Evolutionary conservation across 2,797 vertebrate genomes (phyloP), one percentile per base, ranked within the genome.

Genomic region (Hephaestus fuliginosus): DNA sequence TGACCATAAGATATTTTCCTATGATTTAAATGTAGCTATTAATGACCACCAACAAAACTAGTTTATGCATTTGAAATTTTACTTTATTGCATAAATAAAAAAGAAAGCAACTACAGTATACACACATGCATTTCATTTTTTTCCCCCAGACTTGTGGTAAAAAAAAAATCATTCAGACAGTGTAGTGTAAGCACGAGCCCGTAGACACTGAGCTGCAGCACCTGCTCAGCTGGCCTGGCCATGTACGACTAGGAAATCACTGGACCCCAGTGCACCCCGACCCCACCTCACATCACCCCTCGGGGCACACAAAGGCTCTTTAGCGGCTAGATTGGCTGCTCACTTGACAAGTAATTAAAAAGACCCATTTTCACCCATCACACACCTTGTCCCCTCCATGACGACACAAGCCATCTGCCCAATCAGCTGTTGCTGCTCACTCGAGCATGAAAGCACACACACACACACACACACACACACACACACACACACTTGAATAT

Each of bases 261-360:
- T 52, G 53, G 63, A 80, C 75, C 70, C 61, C 22, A 15, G 39
- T 75, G 60, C 60, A 68, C 76, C 66, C 67, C 49, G 15, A 36
- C 28, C 52, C 48, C 22, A 48, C 33, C 69, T 64, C 52, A 11
- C 43, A 75, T 72, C 51, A 41, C 44, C 71, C 75, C 72, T 73
- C 46, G 4, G 53, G 63, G 70, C 73, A 55, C 61, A 25, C 41
- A 7, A 71, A 88, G 86, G 91, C 91, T 95, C 70, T 86, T 97
- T 96, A 97, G 95, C 91, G 86, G 92, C 91, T 91, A 93, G 88
- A 89, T 61, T 93, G 90, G 93, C 93, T 95, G 93, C 85, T 93
- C 95, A 95, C 95, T 95, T 97, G 96, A 97, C 96, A 97, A 95
- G 96, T 96, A 98, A 98, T 98, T 98, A 98, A 97, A 96, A 88